Conservation (phyloP, 2,797 vertebrate genomes). For the Aphelocoma californica region DNA sequence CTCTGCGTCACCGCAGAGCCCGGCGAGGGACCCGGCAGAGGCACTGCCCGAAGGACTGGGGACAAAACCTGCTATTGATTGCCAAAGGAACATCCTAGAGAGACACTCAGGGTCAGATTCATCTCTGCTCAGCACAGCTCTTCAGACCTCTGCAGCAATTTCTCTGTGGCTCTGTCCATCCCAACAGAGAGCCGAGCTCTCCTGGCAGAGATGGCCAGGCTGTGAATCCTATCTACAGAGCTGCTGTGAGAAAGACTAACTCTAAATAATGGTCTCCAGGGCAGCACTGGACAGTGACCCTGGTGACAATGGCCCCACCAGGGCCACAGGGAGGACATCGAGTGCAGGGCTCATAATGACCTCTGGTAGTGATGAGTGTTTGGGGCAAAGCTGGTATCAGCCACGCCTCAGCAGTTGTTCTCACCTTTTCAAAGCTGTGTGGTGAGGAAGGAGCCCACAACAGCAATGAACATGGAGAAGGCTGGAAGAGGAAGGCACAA, state of each 20-base stretch:
- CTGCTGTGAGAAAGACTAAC: background rate
- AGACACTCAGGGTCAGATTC: background rate
- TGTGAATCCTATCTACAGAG: background rate
- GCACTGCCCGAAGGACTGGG: background rate
- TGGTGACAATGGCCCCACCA: background rate
- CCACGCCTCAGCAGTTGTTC: background rate
- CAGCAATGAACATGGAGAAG: background rate
- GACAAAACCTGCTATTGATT: background rate
- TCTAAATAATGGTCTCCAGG: background rate
- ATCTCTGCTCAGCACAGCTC: background rate
- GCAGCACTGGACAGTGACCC: background rate
- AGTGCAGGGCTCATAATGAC: accelerated
- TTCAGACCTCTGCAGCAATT: background rate
- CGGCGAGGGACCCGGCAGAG: background rate
- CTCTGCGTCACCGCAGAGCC: background rate
- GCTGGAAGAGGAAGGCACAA: background rate
- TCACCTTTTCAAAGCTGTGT: background rate
- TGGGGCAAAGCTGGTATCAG: background rate
- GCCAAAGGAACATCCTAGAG: background rate
- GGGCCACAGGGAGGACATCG: background rate
- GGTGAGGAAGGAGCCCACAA: background rate
- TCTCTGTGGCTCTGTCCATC: background rate
- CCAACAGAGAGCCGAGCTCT: background rate
- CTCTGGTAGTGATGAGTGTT: background rate
- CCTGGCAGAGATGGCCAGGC: background rate